Evolutionary conservation across 1,140 invertebrate species (phyloP), one percentile per base, ranked within the genome.

Genomic region (Drosophila repletoides): DNA sequence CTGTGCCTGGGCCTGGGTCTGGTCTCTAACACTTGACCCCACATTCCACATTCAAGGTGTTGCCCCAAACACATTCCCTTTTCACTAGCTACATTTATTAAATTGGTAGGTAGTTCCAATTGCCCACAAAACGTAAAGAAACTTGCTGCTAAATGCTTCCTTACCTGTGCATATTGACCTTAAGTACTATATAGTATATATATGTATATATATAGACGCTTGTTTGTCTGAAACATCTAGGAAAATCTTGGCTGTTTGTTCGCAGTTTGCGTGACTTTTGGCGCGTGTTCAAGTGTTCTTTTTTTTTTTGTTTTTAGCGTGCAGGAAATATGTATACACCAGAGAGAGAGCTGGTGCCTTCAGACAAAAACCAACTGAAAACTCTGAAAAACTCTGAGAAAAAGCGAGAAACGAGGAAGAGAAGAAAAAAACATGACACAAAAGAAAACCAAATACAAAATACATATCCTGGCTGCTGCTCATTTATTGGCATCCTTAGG

Each of bases 371-470:
- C n/a, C 22, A 51, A 41, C 10, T 7, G 6, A 46, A 40, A 58
- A 51, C n/a, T n/a, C n/a, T n/a, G n/a, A n/a, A n/a, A n/a, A n/a
- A n/a, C n/a, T n/a, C n/a, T n/a, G 33, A 12, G 52, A 1, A 28
- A 21, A 9, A 33, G 31, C n/a, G 33, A 28, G 5, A 22, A 15
- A 12, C 15, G 41, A 12, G 10, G 12, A 43, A 53, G 38, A 34
- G 26, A 36, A 24, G 12, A 45, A 41, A 15, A 70, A 33, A 21
- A 43, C 21, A 49, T 28, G 15, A 21, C n/a, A 45, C 45, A 61
- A 67, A 46, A 33, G 22, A 49, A 55, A 61, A 26, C 21, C n/a
- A 67, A 60, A 40, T 29, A 52, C 45, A 58, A 36, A n/a, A 22
- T 17, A 24, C 46, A 9, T 10, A 34, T n/a, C 28, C 21, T 26